A percentile compares a stretch with the other conserved stretches of the same genome.
Evolutionary conservation across 2,113 vertebrate species (phyloP).

Genomic region (Ophiodon elongatus): DNA sequence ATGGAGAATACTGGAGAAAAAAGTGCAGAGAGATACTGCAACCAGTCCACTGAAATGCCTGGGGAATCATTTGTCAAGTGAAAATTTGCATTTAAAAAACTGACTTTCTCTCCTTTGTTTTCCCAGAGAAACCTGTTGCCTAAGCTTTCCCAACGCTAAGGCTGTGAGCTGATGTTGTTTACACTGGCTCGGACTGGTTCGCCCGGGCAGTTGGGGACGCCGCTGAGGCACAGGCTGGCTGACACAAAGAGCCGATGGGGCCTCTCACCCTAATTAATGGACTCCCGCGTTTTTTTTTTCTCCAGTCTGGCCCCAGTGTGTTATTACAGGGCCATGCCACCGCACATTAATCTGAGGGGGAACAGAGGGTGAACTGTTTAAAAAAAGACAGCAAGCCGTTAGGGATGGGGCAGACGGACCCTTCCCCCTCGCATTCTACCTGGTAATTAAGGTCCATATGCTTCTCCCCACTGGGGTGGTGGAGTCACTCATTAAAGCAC

Average conservation of each 20-base stretch:
- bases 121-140: not conserved
- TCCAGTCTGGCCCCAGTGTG: constrained; percentile 28
- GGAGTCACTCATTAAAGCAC: constrained; percentile 44
- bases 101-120: constrained; percentile 1
- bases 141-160: not conserved
- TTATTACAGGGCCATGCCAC: constrained; percentile 35
- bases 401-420: not conserved
- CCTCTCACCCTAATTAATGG: constrained; percentile 70
- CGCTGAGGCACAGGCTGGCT: constrained; percentile 1
- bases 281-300: constrained; percentile 50
- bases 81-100: constrained; percentile 35
- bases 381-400: constrained; percentile 47
- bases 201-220: constrained; percentile 12
- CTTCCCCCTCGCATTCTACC: constrained; percentile 32
- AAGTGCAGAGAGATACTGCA: not conserved
- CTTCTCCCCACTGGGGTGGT: constrained; percentile 33
- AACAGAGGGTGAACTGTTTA: constrained; percentile 34
- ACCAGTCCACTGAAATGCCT: not conserved
- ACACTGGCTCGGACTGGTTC: constrained; percentile 5
- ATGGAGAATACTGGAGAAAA: not conserved
- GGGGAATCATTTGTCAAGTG: not conserved
- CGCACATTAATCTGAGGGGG: constrained; percentile 53
- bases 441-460: constrained; percentile 69
- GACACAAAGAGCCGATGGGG: constrained; percentile 64
- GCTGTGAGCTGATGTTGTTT: constrained; percentile 11